Evolutionary conservation across 2,113 vertebrate genomes (phyloP).

Genomic region (Megaceryle torquata): DNA sequence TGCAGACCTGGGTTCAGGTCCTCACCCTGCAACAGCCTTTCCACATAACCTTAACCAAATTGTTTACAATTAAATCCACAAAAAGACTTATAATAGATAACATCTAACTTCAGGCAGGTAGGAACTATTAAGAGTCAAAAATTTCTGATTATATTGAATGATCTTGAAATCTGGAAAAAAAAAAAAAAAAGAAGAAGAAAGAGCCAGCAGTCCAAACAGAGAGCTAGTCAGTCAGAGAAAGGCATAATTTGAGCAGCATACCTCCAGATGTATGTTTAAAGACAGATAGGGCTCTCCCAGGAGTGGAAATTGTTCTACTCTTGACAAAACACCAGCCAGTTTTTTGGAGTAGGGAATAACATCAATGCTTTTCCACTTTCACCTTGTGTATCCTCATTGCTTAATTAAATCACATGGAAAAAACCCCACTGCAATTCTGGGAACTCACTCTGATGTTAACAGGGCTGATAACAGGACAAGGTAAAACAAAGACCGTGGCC

Average conservation of each 20-base stretch:
- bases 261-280: background rate
- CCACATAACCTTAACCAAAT: background rate
- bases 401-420: background rate
- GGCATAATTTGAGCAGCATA: background rate
- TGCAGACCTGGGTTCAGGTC: background rate
- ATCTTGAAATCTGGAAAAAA: background rate
- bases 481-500: background rate
- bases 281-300: background rate
- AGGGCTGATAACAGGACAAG: background rate
- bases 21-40: background rate
- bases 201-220: background rate
- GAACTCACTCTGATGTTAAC: background rate
- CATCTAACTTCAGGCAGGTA: background rate
- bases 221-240: background rate
- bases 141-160: background rate
- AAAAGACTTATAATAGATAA: background rate
- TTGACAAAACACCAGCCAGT: background rate
- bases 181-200: background rate
- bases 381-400: fast-evolving
- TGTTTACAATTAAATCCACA: background rate
- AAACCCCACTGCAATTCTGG: background rate
- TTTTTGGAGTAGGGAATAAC: background rate
- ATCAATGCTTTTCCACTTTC: background rate
- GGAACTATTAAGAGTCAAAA: background rate
- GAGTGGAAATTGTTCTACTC: background rate